A percentile compares a stretch with the other conserved stretches of the same genome.
Conservation (phyloP, 1,140 invertebrate genomes). For the Dermatophagoides farinae region DNA sequence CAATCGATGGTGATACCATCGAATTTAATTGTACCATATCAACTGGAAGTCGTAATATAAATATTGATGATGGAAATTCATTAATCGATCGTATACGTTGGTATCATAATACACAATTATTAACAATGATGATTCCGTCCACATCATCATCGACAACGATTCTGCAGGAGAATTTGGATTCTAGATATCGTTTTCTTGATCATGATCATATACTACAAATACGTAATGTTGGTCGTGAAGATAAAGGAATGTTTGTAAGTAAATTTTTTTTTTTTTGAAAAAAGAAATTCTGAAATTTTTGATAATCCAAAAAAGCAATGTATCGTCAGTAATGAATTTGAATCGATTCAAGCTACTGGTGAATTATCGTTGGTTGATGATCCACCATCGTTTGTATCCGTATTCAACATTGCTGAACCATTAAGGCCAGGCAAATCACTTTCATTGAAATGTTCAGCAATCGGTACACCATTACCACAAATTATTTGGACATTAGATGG, state of each 20-base stretch:
- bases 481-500: conserved; percentile 85
- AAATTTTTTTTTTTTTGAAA: neutral
- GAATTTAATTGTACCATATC: conserved; percentile 60
- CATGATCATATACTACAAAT: conserved; percentile 21
- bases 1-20: conserved; percentile 56
- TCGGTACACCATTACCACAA: conserved; percentile 52
- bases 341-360: conserved; percentile 24
- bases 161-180: neutral
- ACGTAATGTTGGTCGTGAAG: conserved; percentile 23
- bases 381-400: conserved; percentile 51
- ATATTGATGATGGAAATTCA: conserved; percentile 39
- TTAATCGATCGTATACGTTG: conserved; percentile 56
- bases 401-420: conserved; percentile 48
- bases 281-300: neutral
- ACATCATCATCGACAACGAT: neutral
- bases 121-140: neutral
- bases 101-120: conserved; percentile 24
- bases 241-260: conserved; percentile 27
- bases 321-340: conserved; percentile 24
- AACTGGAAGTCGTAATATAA: conserved; percentile 33
- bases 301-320: conserved; percentile 43
- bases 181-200: conserved; percentile 11
- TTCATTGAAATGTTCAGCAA: conserved; percentile 59
- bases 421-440: conserved; percentile 60
- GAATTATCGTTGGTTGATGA: conserved; percentile 42